phyloP scores from a whole-genome alignment of 2,888 invertebrate species.

The Papilio protenor region DNA sequence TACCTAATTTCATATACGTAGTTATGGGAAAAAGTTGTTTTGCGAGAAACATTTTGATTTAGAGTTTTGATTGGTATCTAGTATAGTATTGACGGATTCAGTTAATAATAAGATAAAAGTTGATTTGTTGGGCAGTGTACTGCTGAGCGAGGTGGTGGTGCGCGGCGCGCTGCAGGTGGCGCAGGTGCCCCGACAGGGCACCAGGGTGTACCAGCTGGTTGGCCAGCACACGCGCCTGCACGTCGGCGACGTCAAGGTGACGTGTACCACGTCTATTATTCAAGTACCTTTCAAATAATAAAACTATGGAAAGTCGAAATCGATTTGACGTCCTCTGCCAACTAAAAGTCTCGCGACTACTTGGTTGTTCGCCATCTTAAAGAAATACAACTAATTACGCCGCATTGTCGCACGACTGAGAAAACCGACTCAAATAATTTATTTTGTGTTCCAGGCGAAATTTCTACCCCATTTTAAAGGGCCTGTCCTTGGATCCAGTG shows the following conservation, averaged over 20 bases:
- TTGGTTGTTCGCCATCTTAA: not conserved
- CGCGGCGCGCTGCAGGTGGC: slow-evolving; percentile 8
- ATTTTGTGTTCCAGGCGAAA: slow-evolving; percentile 2
- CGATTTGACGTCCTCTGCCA: not conserved
- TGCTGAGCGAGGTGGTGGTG: not conserved
- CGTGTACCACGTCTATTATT: not conserved
- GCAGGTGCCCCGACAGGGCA: not conserved
- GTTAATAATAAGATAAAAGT: not conserved
- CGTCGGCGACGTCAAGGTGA: not conserved
- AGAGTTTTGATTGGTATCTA: too few species aligned
- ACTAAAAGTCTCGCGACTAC: not conserved
- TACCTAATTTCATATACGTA: too few species aligned
- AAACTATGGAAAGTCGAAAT: not conserved
- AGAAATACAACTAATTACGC: not conserved
- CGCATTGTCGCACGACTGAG: not conserved
- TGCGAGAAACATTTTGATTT: too few species aligned
- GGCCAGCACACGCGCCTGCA: slow-evolving; percentile 6
- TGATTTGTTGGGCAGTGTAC: not conserved
- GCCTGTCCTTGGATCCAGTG: not conserved
- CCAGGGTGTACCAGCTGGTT: not conserved
- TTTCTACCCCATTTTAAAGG: not conserved
- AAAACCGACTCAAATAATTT: not conserved
- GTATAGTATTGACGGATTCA: not conserved
- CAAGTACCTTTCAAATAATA: not conserved
- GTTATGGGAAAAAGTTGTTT: too few species aligned